These are phyloP conservation scores for Drosophila albomicans DNA, from an alignment of 1,140 invertebrate genomes.

Conservation along the genomic window DNA sequence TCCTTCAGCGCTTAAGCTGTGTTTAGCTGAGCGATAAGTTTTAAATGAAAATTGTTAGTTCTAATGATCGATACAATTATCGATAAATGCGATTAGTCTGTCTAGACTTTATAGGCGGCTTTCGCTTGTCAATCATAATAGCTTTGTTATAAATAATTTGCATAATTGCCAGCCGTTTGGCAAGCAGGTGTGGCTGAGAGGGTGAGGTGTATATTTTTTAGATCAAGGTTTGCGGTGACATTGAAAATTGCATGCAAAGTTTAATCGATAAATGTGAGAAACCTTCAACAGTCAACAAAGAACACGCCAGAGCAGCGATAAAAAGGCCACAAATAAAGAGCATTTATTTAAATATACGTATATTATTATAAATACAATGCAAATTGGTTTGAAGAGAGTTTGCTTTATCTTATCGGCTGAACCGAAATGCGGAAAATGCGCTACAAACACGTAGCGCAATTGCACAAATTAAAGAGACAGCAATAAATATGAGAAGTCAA, in stretches of 20 bases:
- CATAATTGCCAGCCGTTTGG: conserved; percentile 61
- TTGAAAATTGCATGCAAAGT: conserved; percentile 80
- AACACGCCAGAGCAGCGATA: conserved; percentile 33
- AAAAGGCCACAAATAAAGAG: background rate
- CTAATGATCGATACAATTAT: conserved; percentile 10
- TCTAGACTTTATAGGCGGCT: conserved; percentile 14
- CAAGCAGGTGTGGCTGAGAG: background rate
- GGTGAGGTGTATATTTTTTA: conserved; percentile 38
- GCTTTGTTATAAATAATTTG: conserved; percentile 58
- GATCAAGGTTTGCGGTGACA: conserved; percentile 75
- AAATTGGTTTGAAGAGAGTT: conserved; percentile 9
- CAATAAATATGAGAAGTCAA: conserved; percentile 73
- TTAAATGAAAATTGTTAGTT: conserved; percentile 8
- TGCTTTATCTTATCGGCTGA: conserved; percentile 6
- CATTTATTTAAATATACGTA: conserved; percentile 24
- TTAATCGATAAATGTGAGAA: conserved; percentile 71
- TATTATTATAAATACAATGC: conserved; percentile 9
- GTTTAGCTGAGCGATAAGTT: conserved; percentile 19
- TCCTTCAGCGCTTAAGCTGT: conserved; percentile 2
- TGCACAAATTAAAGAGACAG: conserved; percentile 51
- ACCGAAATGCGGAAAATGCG: conserved; percentile 65
- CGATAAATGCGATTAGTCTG: conserved; percentile 14
- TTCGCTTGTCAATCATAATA: conserved; percentile 36
- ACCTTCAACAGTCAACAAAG: conserved; percentile 62
- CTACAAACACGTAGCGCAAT: conserved; percentile 60